Base-by-base conservation (phyloP, 37 sponge, comb jelly and placozoan genomes). In the Halichondria panicea region DNA sequence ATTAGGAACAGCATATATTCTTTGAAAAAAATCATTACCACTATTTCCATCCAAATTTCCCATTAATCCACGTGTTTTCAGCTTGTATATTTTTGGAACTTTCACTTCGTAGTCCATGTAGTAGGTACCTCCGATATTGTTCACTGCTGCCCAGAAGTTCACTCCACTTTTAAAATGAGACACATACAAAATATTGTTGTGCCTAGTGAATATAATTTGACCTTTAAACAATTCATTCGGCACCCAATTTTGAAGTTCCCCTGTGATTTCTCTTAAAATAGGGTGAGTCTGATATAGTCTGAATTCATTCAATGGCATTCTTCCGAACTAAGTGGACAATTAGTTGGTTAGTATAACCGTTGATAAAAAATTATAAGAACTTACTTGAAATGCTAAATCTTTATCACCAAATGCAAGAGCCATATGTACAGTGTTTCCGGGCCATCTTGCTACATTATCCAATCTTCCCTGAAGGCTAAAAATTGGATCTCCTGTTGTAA, bases 401-500 rank as follows among this genome's bases (percentile, higher is more conserved):
- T 8, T 7, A 8, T 21, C 6, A 58, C 60, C 60, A 58, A 58
- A 58, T 21, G 60, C 60, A 12, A 58, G 25, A 25, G 25, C 60
- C 12, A 58, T 12, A 22, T 58, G 60, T 7, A 22, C 27, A 24
- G 60, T n/a, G 7, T 25, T 27, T 58, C 60, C 60, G n/a, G n/a
- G n/a, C 25, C 60, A n/a, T 18, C 11, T 18, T 48, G 52, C 11
- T 15, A 48, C 52, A 8, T 27, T 58, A 25, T 27, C 60, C 60
- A 58, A 7, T 58, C 60, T 11, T n/a, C 60, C 60, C 60, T 58
- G 60, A 22, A 58, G 60, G n/a, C 25, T 58, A 58, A 58, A 58
- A 8, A 58, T n/a, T 11, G 60, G 25, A 21, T 7, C 7, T 6
- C n/a, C n/a, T n/a, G n/a, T n/a, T n/a, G n/a, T n/a, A n/a, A n/a